Evolutionary conservation across 2,113 vertebrate species (phyloP).

Genomic region (Datnioides undecimradiatus): DNA sequence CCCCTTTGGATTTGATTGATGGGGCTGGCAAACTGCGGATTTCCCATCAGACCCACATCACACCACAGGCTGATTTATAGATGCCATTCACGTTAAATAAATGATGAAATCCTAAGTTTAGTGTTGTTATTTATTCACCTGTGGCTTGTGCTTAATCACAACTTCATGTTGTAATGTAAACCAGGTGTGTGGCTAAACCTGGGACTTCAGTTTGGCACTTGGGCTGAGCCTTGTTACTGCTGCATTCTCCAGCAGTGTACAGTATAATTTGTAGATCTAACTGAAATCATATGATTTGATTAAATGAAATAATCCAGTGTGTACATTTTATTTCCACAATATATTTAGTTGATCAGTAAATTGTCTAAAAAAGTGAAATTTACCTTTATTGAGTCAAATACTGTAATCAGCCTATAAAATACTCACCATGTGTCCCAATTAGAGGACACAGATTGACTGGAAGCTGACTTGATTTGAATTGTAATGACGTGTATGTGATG

Average conservation of each 20-base stretch:
- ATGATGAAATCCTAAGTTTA: background rate
- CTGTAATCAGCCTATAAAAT: background rate
- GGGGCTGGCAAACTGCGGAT: conserved; percentile 26
- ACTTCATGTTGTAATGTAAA: background rate
- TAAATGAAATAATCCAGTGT: no score
- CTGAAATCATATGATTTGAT: no score
- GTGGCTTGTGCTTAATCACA: background rate
- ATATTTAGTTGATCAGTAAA: no score
- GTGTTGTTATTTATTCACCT: background rate
- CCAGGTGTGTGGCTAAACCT: background rate
- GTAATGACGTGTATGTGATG: background rate
- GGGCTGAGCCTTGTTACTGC: background rate
- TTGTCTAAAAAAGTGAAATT: no score
- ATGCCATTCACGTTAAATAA: background rate
- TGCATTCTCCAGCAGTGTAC: background rate
- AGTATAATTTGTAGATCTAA: no score
- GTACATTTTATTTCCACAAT: no score
- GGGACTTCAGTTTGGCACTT: background rate
- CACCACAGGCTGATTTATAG: conserved; percentile 2
- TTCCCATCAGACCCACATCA: conserved; percentile 17
- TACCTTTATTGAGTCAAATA: no score
- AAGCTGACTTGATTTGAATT: background rate
- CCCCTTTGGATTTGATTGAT: conserved; percentile 24
- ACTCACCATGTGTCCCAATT: background rate
- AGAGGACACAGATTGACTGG: background rate